A percentile compares a stretch with the other conserved stretches of the same genome.
Conservation (phyloP, 1,140 invertebrate species). For the Pseudomyrmex cubaensis region DNA sequence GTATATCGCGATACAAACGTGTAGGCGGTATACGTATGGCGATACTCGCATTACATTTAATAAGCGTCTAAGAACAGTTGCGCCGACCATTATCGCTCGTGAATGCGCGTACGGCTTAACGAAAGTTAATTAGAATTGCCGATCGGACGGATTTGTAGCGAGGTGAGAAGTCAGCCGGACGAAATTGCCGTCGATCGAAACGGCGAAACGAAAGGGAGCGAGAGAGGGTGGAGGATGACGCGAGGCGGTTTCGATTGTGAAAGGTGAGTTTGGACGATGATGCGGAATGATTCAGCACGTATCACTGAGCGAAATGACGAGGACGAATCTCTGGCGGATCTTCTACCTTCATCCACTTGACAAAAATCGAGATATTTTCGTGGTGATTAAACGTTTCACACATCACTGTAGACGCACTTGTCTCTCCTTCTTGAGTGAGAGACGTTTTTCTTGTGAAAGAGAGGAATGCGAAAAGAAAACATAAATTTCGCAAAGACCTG, state of each 20-base stretch:
- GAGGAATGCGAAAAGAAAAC: background rate
- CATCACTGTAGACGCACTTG: no score
- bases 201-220: slow-evolving; percentile 58
- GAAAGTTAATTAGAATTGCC: slow-evolving; percentile 68
- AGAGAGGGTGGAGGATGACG: slow-evolving; percentile 52
- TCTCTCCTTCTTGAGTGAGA: no score
- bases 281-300: slow-evolving; percentile 69
- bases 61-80: slow-evolving; percentile 33
- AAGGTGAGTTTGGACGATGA: slow-evolving; percentile 68
- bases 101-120: slow-evolving; percentile 34
- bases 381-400: slow-evolving; percentile 1
- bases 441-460: no score
- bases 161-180: slow-evolving; percentile 67
- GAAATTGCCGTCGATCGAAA: slow-evolving; percentile 73
- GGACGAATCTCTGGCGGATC: slow-evolving; percentile 55
- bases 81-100: slow-evolving; percentile 13
- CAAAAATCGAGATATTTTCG: slow-evolving; percentile 38
- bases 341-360: slow-evolving; percentile 4
- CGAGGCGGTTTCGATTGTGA: slow-evolving; percentile 62
- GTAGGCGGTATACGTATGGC: background rate
- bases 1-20: slow-evolving; percentile 7
- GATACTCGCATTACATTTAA: slow-evolving; percentile 24
- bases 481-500: slow-evolving; percentile 2
- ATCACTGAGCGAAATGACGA: slow-evolving; percentile 57
- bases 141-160: slow-evolving; percentile 61